Base-by-base conservation (phyloP, 2,888 invertebrate species). In the Mylabris sibirica region DNA sequence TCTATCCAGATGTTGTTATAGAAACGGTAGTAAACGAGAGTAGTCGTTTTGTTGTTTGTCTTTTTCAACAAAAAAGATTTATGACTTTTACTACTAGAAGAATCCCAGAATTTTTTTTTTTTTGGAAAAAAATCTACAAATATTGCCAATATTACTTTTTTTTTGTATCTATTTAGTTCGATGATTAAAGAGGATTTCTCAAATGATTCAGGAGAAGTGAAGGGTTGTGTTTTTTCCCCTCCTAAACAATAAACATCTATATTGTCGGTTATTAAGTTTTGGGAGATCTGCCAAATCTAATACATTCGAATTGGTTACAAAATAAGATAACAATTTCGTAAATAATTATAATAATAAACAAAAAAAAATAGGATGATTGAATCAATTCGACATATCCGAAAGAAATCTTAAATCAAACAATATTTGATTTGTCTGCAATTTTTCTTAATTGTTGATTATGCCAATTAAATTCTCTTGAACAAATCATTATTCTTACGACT, bases 1-100 rank as follows among this genome's bases (percentile, higher is more conserved):
- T 49, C 2, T 20, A 49, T 49, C 53, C 53, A 53, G 53, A 53
- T 53, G 53, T 53, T 53, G 22, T n/a, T n/a, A n/a, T 53, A 24
- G 3, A 22, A 24, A 53, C 53, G 53, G 53, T 53, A 53, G 53
- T 22, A 20, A 49, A 53, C 53, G 11, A 53, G 30, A 30, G 30
- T 30, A 30, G 9, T 12, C 53, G 9, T 24, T 53, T 53, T 53
- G 14, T 53, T 53, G 53, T 53, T 53, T 53, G 53, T 53, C 53
- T 53, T 53, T 53, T 53, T 24, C 53, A 20, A 20, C 20, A 24
- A 24, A 14, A 44, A 24, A 53, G 53, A 53, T 53, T 53, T 53
- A 53, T 53, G 53, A 53, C 53, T 53, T 53, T 24, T 44, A 6
- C 6, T 8, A 9, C 24, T 53, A 53, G 24, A 53, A 24, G 12